phyloP scores from a whole-genome alignment of 2,797 vertebrate genomes.

The Steatocranus sp. region DNA sequence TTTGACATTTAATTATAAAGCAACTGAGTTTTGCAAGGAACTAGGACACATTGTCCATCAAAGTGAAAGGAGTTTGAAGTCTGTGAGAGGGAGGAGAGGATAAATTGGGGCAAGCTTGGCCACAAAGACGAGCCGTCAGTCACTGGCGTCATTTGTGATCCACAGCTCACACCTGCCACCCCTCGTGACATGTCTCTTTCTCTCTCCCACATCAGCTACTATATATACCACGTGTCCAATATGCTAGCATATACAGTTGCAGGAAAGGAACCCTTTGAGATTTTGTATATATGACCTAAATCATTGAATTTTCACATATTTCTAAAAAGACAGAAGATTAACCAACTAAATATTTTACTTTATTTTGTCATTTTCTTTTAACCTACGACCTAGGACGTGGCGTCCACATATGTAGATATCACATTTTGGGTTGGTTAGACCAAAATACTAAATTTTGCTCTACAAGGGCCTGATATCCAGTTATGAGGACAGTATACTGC shows the following conservation, averaged over 20 bases:
- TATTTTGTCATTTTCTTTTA: neutral
- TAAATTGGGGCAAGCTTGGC: slow-evolving; percentile 46
- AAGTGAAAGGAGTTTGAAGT: slow-evolving; percentile 33
- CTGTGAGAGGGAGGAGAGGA: slow-evolving; percentile 16
- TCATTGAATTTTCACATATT: neutral
- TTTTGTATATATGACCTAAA: neutral
- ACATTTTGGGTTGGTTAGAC: neutral
- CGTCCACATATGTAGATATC: neutral
- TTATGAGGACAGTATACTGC: neutral
- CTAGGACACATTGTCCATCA: slow-evolving; percentile 60
- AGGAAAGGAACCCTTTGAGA: neutral
- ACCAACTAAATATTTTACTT: neutral
- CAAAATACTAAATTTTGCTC: neutral
- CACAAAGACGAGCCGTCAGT: slow-evolving; percentile 58
- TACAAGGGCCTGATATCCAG: neutral
- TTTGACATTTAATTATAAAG: slow-evolving; percentile 63
- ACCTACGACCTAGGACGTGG: neutral
- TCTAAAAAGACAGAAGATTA: neutral
- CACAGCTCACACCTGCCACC: slow-evolving; percentile 46
- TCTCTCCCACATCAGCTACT: neutral
- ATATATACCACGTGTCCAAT: neutral
- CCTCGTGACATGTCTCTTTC: neutral
- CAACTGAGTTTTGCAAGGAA: slow-evolving; percentile 22
- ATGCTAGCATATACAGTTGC: neutral
- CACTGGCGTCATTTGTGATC: slow-evolving; percentile 63